A percentile compares a stretch with the other conserved stretches of the same genome.
Evolutionary conservation across 1,140 invertebrate genomes (phyloP).

Genomic region (Bombyx mandarina): DNA sequence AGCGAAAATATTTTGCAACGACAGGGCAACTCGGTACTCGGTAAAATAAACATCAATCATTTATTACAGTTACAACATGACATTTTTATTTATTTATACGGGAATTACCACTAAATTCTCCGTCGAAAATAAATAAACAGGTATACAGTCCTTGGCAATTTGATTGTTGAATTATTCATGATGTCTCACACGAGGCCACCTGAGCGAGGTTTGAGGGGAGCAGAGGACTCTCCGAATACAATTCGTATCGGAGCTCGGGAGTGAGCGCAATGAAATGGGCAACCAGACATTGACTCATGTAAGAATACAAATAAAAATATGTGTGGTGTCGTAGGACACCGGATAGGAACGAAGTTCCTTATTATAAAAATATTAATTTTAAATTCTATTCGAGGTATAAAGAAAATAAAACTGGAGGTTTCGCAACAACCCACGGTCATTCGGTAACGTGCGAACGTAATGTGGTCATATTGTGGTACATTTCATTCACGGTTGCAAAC

Average conservation of each 20-base stretch:
- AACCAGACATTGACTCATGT: constrained; percentile 30
- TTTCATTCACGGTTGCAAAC: too few relatives aligned
- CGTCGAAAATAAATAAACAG: constrained; percentile 62
- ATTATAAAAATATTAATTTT: too few relatives aligned
- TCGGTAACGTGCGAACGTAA: too few relatives aligned
- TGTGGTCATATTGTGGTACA: too few relatives aligned
- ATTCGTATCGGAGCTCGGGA: constrained; percentile 40
- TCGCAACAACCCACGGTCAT: too few relatives aligned
- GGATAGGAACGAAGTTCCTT: too few relatives aligned
- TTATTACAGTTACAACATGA: background rate
- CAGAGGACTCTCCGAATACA: constrained; percentile 42
- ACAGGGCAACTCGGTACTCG: background rate
- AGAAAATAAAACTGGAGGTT: too few relatives aligned
- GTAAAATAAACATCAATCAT: background rate
- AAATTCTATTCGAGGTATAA: too few relatives aligned
- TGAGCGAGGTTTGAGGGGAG: constrained; percentile 30
- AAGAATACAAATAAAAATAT: constrained; percentile 34
- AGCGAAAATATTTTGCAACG: background rate
- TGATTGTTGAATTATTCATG: constrained; percentile 68
- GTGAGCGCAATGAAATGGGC: constrained; percentile 49
- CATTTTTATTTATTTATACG: constrained; percentile 26
- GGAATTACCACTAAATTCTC: constrained; percentile 54
- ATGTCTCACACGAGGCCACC: constrained; percentile 48
- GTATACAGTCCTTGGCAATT: constrained; percentile 60
- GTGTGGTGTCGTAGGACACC: too few relatives aligned